Evolutionary conservation across 2,888 invertebrate genomes (phyloP), one percentile per base, ranked within the genome.

Genomic region (Phorcus lineatus): DNA sequence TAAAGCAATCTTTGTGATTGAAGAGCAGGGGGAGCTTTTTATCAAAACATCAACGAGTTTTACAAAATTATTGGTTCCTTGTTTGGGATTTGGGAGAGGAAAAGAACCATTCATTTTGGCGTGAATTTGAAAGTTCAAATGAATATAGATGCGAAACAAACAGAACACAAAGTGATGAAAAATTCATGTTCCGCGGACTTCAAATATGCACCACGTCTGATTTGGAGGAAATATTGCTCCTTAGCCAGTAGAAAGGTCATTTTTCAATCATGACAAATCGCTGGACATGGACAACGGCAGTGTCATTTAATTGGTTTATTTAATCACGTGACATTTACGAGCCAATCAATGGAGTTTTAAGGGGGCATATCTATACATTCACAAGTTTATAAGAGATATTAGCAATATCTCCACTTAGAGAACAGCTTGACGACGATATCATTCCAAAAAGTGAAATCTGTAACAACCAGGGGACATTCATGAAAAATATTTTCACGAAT

Each of bases 321-420:
- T 70, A 70, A 70, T 70, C 70, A 70, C 70, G 70, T 70, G 70
- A 70, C 70, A 70, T 70, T 70, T 70, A 70, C 40, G 70, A 70
- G 70, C 70, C 70, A 70, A 70, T 70, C 36, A 36, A 70, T 36
- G 40, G 40, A 40, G 19, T 31, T 36, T 70, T 36, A 70, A 19
- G 70, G 70, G 40, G 16, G 70, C 70, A 36, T 70, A 70, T 70
- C 70, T 70, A 40, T 40, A 40, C 70, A 70, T 70, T 70, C 70
- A 19, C 70, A 36, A 36, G 70, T 70, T 70, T 70, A 70, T 70
- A 70, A 36, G 36, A 31, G 70, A 70, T 36, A 70, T 70, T 70
- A 36, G 70, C 36, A 70, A 70, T 70, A 70, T 70, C 40, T 70
- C 40, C 40, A 17, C 17, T 36, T 31, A 31, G 70, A 70, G 70